Percentiles rank a stretch among this genome's conserved stretches.
phyloP scores from a whole-genome alignment of 1,140 invertebrate genomes.

The Vollenhovia emeryi region DNA sequence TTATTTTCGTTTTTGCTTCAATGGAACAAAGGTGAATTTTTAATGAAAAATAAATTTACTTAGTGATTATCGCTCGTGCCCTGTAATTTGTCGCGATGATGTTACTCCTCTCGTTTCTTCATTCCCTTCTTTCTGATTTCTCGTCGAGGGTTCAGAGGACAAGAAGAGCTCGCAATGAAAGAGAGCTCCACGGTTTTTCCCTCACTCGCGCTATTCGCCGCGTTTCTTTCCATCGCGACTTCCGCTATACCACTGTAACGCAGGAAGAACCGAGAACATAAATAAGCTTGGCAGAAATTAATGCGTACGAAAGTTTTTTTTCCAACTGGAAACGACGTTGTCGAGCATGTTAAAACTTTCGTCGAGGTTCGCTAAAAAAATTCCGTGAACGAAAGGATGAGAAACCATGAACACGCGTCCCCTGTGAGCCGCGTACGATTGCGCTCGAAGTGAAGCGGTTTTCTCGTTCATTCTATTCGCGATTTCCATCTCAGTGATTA shows the following conservation, averaged over 20 bases:
- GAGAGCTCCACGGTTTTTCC: slow-evolving; percentile 2
- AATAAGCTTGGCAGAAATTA: slow-evolving; percentile 47
- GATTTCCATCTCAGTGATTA: slow-evolving; percentile 17
- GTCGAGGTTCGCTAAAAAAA: slow-evolving; percentile 3
- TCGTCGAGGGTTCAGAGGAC: neutral
- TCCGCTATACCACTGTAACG: neutral
- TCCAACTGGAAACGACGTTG: slow-evolving; percentile 37
- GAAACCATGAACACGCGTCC: neutral
- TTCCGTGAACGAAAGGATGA: neutral
- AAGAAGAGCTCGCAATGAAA: neutral
- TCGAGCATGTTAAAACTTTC: slow-evolving; percentile 49
- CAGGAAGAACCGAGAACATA: slow-evolving; percentile 36
- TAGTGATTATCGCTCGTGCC: slow-evolving; percentile 63
- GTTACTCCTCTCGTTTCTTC: neutral
- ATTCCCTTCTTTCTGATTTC: neutral
- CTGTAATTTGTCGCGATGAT: slow-evolving; percentile 69
- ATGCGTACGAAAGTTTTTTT: slow-evolving; percentile 54
- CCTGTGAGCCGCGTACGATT: slow-evolving; percentile 3
- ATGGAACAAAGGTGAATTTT: slow-evolving; percentile 63
- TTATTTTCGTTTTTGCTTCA: neutral
- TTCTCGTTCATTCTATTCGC: neutral
- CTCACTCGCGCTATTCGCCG: neutral
- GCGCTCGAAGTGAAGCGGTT: neutral
- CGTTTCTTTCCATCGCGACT: slow-evolving; percentile 39
- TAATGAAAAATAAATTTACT: slow-evolving; percentile 78